Evolutionary conservation across 2,113 vertebrate genomes (phyloP).

Genomic region (Balaeniceps rex): DNA sequence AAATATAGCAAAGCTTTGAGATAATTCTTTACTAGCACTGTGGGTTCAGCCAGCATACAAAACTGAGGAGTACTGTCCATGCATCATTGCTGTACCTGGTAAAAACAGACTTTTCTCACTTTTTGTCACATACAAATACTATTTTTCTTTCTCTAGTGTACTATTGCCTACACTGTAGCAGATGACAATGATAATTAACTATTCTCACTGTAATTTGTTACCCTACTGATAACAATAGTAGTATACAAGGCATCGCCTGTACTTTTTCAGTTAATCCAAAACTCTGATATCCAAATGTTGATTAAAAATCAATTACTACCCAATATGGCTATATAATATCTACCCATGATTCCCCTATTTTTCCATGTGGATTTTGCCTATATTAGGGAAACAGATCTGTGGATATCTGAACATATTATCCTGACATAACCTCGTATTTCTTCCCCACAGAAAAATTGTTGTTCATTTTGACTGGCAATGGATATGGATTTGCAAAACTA

Average conservation of each 20-base stretch:
- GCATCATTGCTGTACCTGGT: fast-evolving
- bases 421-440: neutral
- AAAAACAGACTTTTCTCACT: neutral
- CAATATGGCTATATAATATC: no score
- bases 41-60: neutral
- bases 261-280: neutral
- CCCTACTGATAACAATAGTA: neutral
- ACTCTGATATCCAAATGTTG: neutral
- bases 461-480: neutral
- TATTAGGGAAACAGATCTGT: neutral
- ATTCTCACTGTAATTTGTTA: neutral
- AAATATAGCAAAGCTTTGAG: fast-evolving
- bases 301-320: neutral
- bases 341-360: fast-evolving
- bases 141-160: neutral
- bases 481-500: neutral
- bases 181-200: neutral
- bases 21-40: no score
- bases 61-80: neutral
- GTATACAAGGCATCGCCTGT: neutral
- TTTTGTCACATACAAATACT: neutral
- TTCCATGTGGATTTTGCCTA: neutral
- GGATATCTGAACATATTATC: neutral
- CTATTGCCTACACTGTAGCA: neutral
- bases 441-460: neutral